A percentile compares a stretch with the other conserved stretches of the same genome.
phyloP scores from a whole-genome alignment of 2,113 vertebrate species.

The Oplegnathus fasciatus region DNA sequence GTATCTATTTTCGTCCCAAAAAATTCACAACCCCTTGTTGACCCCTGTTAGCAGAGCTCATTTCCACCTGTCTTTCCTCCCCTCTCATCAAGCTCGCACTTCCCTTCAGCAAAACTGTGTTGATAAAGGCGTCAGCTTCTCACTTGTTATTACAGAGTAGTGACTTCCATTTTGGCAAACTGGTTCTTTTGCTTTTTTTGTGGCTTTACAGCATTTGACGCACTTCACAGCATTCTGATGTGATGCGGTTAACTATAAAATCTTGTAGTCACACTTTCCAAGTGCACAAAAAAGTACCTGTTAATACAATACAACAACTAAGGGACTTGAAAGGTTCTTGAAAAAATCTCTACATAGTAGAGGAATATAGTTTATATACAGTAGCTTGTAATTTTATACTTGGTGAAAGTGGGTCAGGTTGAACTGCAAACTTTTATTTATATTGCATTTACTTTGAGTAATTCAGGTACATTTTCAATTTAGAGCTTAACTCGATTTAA shows the following conservation, averaged over 20 bases:
- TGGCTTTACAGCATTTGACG: not conserved
- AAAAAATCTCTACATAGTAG: not conserved
- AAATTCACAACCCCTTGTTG: constrained; percentile 4
- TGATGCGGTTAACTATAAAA: not conserved
- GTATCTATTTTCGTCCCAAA: not conserved
- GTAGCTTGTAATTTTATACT: not conserved
- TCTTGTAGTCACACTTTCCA: not conserved
- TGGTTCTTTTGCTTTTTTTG: not conserved
- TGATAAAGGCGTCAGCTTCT: not conserved
- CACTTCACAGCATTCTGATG: not conserved
- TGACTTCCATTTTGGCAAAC: not conserved
- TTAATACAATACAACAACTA: not conserved
- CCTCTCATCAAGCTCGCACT: constrained; percentile 11
- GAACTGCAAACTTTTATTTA: not conserved
- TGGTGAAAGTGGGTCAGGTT: not conserved
- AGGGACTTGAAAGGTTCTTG: not conserved
- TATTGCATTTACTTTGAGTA: not conserved
- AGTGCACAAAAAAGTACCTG: not conserved
- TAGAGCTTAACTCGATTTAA: constrained; percentile 14
- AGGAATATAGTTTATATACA: not conserved
- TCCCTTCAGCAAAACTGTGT: constrained; percentile 11
- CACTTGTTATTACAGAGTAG: not conserved
- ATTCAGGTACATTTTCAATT: not conserved
- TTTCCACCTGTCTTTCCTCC: constrained; percentile 23
- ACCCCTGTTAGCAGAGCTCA: constrained; percentile 3